Percentiles rank a stretch among this genome's conserved stretches.
These are phyloP conservation scores for Beaufortia kweichowensis DNA, from an alignment of 2,113 vertebrate species.

Conservation along the genomic window DNA sequence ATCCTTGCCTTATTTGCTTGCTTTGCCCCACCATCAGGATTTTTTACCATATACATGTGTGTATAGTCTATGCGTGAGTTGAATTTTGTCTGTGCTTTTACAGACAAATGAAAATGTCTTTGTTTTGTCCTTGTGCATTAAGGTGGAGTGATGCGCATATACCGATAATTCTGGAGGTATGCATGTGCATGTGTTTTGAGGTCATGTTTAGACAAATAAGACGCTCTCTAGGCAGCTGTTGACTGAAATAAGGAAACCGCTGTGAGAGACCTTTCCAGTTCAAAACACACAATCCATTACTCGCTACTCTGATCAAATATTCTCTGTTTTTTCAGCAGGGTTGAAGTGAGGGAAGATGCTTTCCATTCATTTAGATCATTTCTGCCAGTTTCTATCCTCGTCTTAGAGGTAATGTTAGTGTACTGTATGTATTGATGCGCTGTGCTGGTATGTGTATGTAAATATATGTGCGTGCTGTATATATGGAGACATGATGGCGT, in stretches of 20 bases:
- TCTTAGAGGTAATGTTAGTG: not conserved
- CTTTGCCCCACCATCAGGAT: not conserved
- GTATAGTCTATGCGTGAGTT: not conserved
- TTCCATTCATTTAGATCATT: too few relatives aligned
- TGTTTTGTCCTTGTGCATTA: conserved; percentile 19
- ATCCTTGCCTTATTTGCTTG: conserved; percentile 29
- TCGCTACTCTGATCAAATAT: not conserved
- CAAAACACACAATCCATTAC: not conserved
- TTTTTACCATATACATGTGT: not conserved
- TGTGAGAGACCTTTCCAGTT: not conserved
- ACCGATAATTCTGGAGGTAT: not conserved
- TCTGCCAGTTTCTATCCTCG: too few relatives aligned
- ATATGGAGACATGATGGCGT: not conserved
- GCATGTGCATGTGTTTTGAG: conserved; percentile 7
- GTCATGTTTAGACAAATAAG: not conserved
- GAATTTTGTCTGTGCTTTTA: conserved; percentile 15
- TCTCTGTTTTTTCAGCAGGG: too few relatives aligned
- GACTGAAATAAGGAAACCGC: not conserved
- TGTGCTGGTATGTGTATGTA: not conserved
- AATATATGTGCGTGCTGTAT: not conserved
- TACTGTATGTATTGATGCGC: not conserved
- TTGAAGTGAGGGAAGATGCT: not conserved
- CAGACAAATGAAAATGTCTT: conserved; percentile 19
- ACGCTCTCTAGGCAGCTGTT: not conserved
- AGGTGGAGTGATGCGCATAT: not conserved